phyloP scores from a whole-genome alignment of 37 sponge, comb jelly and placozoan species.

The Dysidea cf. avara region DNA sequence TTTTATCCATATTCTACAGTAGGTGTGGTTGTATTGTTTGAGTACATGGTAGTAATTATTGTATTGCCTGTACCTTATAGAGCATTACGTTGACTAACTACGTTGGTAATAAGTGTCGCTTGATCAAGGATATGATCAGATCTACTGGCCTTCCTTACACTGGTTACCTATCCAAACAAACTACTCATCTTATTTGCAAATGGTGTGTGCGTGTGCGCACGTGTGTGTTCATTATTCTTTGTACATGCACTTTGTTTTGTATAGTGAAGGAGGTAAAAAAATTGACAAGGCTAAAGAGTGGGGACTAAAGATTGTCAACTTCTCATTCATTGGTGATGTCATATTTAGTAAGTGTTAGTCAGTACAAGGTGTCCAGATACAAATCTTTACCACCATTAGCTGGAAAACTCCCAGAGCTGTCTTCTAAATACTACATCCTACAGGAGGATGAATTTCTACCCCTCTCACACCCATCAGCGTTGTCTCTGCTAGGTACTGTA shows the following conservation, averaged over 20 bases:
- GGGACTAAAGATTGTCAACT: slow-evolving; percentile 76
- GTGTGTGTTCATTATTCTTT: neutral
- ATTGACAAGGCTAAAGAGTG: slow-evolving; percentile 83
- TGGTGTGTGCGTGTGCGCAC: slow-evolving; percentile 11
- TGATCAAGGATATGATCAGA: slow-evolving; percentile 83
- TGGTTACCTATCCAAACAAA: slow-evolving; percentile 64
- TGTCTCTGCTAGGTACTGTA: no score
- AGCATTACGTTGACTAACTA: slow-evolving; percentile 79
- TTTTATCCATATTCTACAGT: neutral
- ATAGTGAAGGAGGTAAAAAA: slow-evolving; percentile 82
- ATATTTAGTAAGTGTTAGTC: slow-evolving; percentile 45
- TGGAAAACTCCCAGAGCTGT: slow-evolving; percentile 36
- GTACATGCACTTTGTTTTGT: slow-evolving; percentile 20
- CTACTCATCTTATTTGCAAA: slow-evolving; percentile 75
- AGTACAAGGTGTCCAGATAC: neutral
- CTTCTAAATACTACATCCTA: slow-evolving; percentile 25
- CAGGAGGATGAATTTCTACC: slow-evolving; percentile 47
- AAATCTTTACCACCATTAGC: neutral
- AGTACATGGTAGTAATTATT: no score
- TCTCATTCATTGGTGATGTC: slow-evolving; percentile 72
- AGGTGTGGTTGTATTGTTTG: no score
- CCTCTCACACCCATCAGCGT: no score
- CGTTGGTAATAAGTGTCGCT: slow-evolving; percentile 68
- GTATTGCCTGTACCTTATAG: no score
- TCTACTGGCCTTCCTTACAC: slow-evolving; percentile 84